These are phyloP conservation scores for Odobenus rosmarus DNA, from an alignment of 2,113 vertebrate genomes.

Conservation along the genomic window DNA sequence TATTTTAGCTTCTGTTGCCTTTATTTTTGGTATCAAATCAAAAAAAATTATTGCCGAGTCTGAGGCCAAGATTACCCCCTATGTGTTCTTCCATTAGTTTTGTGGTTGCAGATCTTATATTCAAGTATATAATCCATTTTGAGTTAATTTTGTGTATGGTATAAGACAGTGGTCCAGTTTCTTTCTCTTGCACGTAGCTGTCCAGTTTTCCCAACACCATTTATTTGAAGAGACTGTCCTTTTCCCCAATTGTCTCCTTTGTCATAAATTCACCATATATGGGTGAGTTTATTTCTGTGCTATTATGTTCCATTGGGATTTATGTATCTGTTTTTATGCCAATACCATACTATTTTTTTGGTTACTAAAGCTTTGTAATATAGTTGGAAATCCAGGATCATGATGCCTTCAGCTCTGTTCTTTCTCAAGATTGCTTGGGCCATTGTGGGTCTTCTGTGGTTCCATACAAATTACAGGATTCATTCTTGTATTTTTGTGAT, in stretches of 20 bases:
- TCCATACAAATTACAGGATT: not conserved
- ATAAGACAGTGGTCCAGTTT: not conserved
- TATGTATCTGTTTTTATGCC: not conserved
- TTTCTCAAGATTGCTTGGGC: not conserved
- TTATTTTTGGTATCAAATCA: not conserved
- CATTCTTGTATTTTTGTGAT: not conserved
- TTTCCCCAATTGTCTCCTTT: not conserved
- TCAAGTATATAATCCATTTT: not conserved
- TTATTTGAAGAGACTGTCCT: not conserved
- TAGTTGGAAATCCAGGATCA: not conserved
- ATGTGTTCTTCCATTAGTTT: not conserved
- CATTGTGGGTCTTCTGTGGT: not conserved
- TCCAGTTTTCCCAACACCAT: not conserved
- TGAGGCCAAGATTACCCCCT: not conserved
- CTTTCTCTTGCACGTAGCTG: not conserved
- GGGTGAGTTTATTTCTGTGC: not conserved
- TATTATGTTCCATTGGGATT: not conserved
- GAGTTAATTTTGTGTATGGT: not conserved
- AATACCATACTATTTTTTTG: not conserved
- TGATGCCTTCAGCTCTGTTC: not conserved
- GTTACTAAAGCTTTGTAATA: not conserved
- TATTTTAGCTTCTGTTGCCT: conserved; percentile 7
- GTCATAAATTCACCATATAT: not conserved
- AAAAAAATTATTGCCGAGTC: not conserved
- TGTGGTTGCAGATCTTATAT: not conserved